phyloP scores from a whole-genome alignment of 1,140 invertebrate species.

The Drosophila ambigua region DNA sequence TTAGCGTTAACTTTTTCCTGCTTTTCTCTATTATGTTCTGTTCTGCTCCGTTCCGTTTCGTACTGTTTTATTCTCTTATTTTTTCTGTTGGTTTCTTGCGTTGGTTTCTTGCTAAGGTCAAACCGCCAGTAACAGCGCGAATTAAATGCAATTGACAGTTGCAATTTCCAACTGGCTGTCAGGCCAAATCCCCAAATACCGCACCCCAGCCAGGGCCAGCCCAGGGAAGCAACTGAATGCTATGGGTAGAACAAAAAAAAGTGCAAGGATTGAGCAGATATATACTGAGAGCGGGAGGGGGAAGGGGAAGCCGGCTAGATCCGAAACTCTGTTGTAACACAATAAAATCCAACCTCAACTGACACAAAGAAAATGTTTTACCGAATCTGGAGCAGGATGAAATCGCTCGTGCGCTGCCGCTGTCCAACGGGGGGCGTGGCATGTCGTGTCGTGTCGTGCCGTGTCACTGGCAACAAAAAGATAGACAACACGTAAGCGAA shows the following conservation, averaged over 20 bases:
- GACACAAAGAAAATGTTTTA: conserved; percentile 79
- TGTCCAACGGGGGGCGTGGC: conserved; percentile 6
- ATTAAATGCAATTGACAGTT: conserved; percentile 82
- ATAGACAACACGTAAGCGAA: conserved; percentile 76
- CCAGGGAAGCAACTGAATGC: conserved; percentile 36
- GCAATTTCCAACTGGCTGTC: conserved; percentile 79
- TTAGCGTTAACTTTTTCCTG: conserved; percentile 34
- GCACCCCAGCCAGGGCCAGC: conserved; percentile 13
- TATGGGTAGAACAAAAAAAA: conserved; percentile 28
- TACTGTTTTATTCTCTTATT: background rate
- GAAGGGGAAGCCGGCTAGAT: conserved; percentile 16
- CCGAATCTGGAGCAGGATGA: conserved; percentile 55
- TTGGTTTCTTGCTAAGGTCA: conserved; percentile 59
- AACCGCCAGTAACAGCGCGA: conserved; percentile 60
- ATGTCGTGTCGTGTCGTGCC: conserved; percentile 18
- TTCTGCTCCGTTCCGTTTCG: conserved; percentile 2
- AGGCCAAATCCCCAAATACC: conserved; percentile 72
- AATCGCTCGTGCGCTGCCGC: conserved; percentile 46
- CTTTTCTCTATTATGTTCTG: conserved; percentile 9
- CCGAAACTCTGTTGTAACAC: conserved; percentile 73
- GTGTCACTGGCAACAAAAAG: conserved; percentile 49
- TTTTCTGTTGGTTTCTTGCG: conserved; percentile 1
- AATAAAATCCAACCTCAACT: conserved; percentile 81
- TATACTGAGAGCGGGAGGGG: conserved; percentile 5
- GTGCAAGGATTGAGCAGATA: conserved; percentile 15